Evolutionary conservation across 2,797 vertebrate genomes (phyloP), one percentile per base, ranked within the genome.

Genomic region (Centropyge bicolor): DNA sequence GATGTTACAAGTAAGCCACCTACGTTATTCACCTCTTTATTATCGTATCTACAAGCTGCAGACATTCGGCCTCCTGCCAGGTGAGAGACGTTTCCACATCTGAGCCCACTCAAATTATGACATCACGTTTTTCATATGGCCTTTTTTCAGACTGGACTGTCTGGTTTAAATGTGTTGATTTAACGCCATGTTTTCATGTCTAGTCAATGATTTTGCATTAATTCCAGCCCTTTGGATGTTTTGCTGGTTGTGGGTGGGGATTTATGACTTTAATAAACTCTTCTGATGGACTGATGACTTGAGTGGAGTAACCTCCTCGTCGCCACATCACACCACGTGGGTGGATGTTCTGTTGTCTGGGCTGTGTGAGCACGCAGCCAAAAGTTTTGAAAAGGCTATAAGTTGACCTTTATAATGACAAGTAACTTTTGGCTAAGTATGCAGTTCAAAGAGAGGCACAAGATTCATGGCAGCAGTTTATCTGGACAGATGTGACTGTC

Each of bases 331-430:
- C 54, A 65, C 24, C 13, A 19, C 2, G 48, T 79, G 57, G 70
- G 64, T 22, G 49, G 66, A 63, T 68, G 80, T 67, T 62, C 76
- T 74, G 76, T 43, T 86, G 78, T 73, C 74, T 82, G 66, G 86
- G 90, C 69, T 77, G 36, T 4, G 24, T 68, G 54, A 78, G 35
- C 24, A 48, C 43, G 43, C 11, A 27, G 13, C 2, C 17, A 65
- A 75, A 79, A 49, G 45, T 71, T 76, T 41, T 78, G 62, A 80
- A 81, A 80, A 45, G 54, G 52, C 48, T 45, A 4, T 13, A 16
- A 71, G 60, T 54, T 68, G 61, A 84, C 71, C 57, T 60, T 77
- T 27, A 41, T 80, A 24, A 56, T 76, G 11, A 24, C 41, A 70
- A 36, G 36, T 13, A 22, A 38, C 40, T 60, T 40, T 49, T 61